Conservation (phyloP, 2,888 invertebrate genomes). For the Nowickia ferox region DNA sequence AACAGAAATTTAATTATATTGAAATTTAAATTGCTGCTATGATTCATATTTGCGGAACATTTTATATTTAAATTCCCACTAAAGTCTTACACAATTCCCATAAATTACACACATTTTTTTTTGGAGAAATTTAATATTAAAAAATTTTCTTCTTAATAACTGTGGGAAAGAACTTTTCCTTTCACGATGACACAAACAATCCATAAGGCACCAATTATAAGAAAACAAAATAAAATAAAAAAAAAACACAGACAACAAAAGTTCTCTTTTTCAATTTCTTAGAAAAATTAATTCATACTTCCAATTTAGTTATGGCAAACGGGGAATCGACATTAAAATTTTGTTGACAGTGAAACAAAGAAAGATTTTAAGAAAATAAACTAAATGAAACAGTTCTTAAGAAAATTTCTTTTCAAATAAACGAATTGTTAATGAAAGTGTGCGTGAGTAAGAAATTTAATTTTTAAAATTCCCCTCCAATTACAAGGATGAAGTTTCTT, state of each 20-base stretch:
- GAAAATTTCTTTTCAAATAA: slow-evolving; percentile 13
- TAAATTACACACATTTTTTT: slow-evolving; percentile 11
- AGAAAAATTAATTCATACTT: slow-evolving; percentile 59
- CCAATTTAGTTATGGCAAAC: slow-evolving; percentile 38
- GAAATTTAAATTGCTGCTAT: neutral
- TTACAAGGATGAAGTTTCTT: slow-evolving; percentile 3
- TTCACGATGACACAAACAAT: slow-evolving; percentile 7
- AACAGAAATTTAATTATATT: neutral
- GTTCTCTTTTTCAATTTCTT: slow-evolving; percentile 29
- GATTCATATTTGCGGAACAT: neutral
- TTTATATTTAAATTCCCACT: neutral
- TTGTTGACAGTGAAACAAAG: slow-evolving; percentile 49
- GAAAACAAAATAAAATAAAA: neutral
- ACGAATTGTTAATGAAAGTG: neutral
- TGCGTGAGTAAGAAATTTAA: slow-evolving; percentile 39
- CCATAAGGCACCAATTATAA: neutral
- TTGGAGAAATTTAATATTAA: slow-evolving; percentile 1
- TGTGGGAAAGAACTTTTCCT: slow-evolving; percentile 54
- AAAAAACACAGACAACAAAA: neutral
- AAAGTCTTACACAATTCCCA: neutral
- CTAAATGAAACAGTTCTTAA: slow-evolving; percentile 34
- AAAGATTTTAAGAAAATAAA: slow-evolving; percentile 10
- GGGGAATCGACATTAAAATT: slow-evolving; percentile 38
- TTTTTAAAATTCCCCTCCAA: slow-evolving; percentile 20
- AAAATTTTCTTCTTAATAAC: slow-evolving; percentile 31